Conservation (phyloP, 2,888 invertebrate species). For the Diarsia mendica region DNA sequence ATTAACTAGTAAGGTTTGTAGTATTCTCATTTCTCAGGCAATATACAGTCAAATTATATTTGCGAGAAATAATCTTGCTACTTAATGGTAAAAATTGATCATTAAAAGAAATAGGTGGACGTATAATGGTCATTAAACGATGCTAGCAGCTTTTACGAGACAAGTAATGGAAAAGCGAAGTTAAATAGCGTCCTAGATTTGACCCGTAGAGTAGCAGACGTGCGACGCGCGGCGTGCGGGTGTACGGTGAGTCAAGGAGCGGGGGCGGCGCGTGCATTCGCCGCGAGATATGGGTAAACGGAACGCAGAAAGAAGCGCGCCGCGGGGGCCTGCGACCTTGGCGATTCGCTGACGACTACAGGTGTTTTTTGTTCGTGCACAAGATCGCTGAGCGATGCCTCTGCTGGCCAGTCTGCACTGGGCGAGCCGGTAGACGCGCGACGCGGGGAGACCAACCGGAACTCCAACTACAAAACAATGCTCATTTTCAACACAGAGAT, state of each 20-base stretch:
- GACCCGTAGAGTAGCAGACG: conserved; percentile 73
- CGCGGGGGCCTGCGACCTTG: conserved; percentile 88
- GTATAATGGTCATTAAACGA: conserved; percentile 19
- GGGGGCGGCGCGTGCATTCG: conserved; percentile 86
- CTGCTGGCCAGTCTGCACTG: conserved; percentile 73
- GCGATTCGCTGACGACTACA: conserved; percentile 88
- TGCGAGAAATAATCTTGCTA: conserved; percentile 1
- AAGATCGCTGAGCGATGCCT: conserved; percentile 80
- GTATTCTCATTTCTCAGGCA: background rate
- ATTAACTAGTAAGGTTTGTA: background rate
- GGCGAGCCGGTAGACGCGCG: conserved; percentile 69
- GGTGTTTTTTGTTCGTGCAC: conserved; percentile 89
- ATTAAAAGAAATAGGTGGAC: conserved; percentile 7
- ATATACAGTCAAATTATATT: background rate
- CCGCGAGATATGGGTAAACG: conserved; percentile 90
- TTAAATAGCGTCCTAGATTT: conserved; percentile 80
- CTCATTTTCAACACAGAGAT: conserved; percentile 64
- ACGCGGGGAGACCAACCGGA: conserved; percentile 80
- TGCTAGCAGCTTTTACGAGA: conserved; percentile 24
- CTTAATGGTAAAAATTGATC: conserved; percentile 8
- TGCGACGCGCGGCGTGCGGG: conserved; percentile 72
- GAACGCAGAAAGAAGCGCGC: conserved; percentile 85
- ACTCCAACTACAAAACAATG: conserved; percentile 79
- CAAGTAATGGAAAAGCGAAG: conserved; percentile 64
- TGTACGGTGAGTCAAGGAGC: conserved; percentile 82